phyloP scores from a whole-genome alignment of 2,888 invertebrate genomes.

The Miltochrista miniata region DNA sequence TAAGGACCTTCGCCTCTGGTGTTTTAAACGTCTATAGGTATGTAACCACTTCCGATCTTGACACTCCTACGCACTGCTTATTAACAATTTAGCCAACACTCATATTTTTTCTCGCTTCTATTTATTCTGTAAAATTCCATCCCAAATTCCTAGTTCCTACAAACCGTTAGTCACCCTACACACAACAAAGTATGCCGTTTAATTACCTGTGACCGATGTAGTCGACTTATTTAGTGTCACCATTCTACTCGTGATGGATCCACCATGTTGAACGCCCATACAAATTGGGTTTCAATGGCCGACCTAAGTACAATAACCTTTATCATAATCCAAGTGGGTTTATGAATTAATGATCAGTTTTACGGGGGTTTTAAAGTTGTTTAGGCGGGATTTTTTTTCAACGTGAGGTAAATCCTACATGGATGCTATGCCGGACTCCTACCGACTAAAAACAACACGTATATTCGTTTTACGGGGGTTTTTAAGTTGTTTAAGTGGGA shows the following conservation, averaged over 20 bases:
- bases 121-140: not conserved
- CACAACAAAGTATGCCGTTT: slow-evolving; percentile 56
- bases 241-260: slow-evolving; percentile 47
- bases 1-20: too few species aligned
- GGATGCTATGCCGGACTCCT: too few species aligned
- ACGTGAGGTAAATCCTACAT: too few species aligned
- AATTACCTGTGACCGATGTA: slow-evolving; percentile 75
- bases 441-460: too few species aligned
- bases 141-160: not conserved
- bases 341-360: slow-evolving; percentile 7
- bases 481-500: too few species aligned
- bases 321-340: slow-evolving; percentile 17
- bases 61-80: too few species aligned
- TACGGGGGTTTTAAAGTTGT: slow-evolving; percentile 2
- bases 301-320: slow-evolving; percentile 19
- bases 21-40: too few species aligned
- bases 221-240: slow-evolving; percentile 63
- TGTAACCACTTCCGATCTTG: too few species aligned
- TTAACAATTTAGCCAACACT: too few species aligned
- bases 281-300: slow-evolving; percentile 18
- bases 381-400: too few species aligned
- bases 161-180: slow-evolving; percentile 40
- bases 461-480: too few species aligned
- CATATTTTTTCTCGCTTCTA: not conserved
- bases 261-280: slow-evolving; percentile 18